These are phyloP conservation scores for Azorinus chamasolen DNA, from an alignment of 2,888 invertebrate species.

Conservation along the genomic window DNA sequence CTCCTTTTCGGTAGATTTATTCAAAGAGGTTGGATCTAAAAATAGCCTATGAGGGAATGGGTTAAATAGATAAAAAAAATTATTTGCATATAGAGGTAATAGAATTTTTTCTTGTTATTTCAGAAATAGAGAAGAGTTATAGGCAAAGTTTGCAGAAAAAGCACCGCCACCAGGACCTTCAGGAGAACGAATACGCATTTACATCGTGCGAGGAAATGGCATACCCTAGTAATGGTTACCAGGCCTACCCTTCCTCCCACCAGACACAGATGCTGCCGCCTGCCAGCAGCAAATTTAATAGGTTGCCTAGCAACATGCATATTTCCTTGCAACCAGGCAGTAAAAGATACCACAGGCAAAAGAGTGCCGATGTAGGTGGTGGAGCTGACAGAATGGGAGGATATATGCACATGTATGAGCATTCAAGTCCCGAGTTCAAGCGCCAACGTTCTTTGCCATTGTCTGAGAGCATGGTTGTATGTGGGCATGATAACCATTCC, in stretches of 20 bases:
- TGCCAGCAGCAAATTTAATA: conserved; percentile 13
- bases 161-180: conserved; percentile 40
- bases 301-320: conserved; percentile 30
- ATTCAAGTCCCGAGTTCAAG: conserved; percentile 56
- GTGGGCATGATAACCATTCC: conserved; percentile 53
- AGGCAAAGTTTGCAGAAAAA: conserved; percentile 41
- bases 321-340: conserved; percentile 10
- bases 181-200: conserved; percentile 45
- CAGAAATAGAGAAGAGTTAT: conserved; percentile 58
- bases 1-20: too few species aligned
- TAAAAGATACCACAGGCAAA: conserved; percentile 51
- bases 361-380: conserved; percentile 37
- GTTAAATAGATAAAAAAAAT: too few species aligned
- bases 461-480: conserved; percentile 54
- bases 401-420: conserved; percentile 28
- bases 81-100: too few species aligned
- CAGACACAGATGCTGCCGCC: conserved; percentile 28
- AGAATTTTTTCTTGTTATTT: conserved; percentile 23
- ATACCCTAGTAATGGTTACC: conserved; percentile 13
- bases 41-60: too few species aligned
- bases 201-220: conserved; percentile 40
- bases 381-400: conserved; percentile 1
- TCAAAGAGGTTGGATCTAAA: too few species aligned
- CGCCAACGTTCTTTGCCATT: conserved; percentile 51
- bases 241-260: conserved; percentile 6